phyloP scores from a whole-genome alignment of 2,797 vertebrate species.

The Pseudomugil gertrudae region DNA sequence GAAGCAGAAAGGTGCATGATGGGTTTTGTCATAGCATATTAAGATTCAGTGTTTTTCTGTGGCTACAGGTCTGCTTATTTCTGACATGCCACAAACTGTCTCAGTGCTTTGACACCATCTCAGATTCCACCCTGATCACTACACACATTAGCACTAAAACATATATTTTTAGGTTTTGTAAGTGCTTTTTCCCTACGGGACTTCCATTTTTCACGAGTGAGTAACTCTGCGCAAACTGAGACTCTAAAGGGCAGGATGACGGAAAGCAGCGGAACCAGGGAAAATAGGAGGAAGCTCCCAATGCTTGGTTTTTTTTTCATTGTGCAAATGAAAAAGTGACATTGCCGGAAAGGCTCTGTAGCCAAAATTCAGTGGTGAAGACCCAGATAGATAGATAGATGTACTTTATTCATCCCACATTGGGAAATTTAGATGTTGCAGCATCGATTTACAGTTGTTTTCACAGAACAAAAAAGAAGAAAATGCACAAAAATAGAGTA shows the following conservation, averaged over 20 bases:
- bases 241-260: slow-evolving; percentile 17
- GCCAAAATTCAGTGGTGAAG: slow-evolving; percentile 2
- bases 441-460: no score
- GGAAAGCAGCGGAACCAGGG: slow-evolving; percentile 13
- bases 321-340: slow-evolving; percentile 19
- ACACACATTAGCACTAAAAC: slow-evolving; percentile 55
- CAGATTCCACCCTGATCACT: slow-evolving; percentile 80
- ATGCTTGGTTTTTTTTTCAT: background rate
- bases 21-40: slow-evolving; percentile 2
- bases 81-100: slow-evolving; percentile 75
- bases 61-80: slow-evolving; percentile 78
- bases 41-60: slow-evolving; percentile 14
- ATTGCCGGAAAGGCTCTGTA: slow-evolving; percentile 1
- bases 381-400: no score
- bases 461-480: no score
- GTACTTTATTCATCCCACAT: no score
- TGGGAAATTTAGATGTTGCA: no score
- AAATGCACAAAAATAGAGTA: no score
- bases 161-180: slow-evolving; percentile 24
- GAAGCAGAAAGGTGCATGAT: slow-evolving; percentile 4
- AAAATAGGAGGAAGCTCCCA: slow-evolving; percentile 5
- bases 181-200: slow-evolving; percentile 6
- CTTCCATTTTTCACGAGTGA: slow-evolving; percentile 24
- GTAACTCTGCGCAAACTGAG: slow-evolving; percentile 6
- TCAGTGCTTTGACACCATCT: slow-evolving; percentile 68